A percentile compares a stretch with the other conserved stretches of the same genome.
Conservation (phyloP, 2,797 vertebrate genomes). For the Pteronotus mesoamericanus region DNA sequence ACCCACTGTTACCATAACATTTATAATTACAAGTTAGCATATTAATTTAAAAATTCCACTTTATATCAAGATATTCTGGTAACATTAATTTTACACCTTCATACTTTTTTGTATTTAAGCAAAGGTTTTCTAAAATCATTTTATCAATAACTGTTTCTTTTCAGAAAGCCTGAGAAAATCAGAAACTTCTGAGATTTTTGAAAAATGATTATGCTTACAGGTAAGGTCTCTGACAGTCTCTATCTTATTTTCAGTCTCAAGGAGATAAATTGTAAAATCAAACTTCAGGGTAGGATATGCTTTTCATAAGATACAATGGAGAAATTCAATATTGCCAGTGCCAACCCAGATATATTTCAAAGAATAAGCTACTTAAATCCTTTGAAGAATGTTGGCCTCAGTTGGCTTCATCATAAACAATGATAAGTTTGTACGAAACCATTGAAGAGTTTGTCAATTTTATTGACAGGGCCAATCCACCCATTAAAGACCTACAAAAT, state of each 20-base stretch:
- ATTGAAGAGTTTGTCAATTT: not conserved
- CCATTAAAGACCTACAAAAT: not conserved
- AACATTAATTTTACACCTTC: not conserved
- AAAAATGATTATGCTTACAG: not conserved
- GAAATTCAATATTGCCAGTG: not conserved
- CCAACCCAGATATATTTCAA: not conserved
- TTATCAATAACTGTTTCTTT: not conserved
- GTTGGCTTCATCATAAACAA: not conserved
- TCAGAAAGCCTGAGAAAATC: not conserved
- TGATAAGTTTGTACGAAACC: not conserved
- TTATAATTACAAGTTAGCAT: not conserved
- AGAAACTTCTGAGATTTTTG: not conserved
- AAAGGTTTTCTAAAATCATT: not conserved
- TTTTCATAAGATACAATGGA: not conserved
- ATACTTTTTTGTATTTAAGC: not conserved
- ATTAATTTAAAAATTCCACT: not conserved
- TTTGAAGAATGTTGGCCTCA: not conserved
- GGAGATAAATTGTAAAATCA: not conserved
- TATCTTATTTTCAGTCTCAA: not conserved
- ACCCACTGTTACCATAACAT: not conserved
- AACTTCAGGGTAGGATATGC: not conserved
- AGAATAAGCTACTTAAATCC: not conserved
- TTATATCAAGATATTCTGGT: not conserved
- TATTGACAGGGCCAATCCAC: not conserved
- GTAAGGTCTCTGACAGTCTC: not conserved